Evolutionary conservation across 2,888 invertebrate species (phyloP).

Genomic region (Polymixis flavicincta): DNA sequence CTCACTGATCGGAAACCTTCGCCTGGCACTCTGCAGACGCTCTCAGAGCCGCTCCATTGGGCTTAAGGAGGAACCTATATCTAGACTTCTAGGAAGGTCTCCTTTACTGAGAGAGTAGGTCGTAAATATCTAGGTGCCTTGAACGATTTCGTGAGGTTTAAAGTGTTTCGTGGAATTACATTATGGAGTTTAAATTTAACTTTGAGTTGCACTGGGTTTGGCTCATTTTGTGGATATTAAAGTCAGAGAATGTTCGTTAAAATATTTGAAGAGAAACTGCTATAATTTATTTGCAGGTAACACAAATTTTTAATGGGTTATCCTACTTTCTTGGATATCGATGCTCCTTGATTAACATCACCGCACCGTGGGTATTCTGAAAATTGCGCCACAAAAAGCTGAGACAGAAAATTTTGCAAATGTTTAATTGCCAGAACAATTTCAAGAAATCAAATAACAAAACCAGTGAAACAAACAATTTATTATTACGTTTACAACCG

Average conservation of each 20-base stretch:
- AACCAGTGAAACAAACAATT: constrained; percentile 35
- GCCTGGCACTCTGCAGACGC: constrained; percentile 26
- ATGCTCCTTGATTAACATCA: no score
- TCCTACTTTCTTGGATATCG: no score
- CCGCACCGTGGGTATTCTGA: no score
- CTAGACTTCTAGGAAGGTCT: constrained; percentile 21
- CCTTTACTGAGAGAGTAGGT: not conserved
- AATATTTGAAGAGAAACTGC: not conserved
- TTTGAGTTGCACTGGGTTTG: not conserved
- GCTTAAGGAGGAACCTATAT: constrained; percentile 29
- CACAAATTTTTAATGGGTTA: not conserved
- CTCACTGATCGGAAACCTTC: constrained; percentile 43
- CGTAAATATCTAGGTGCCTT: constrained; percentile 3
- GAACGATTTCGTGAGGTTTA: not conserved
- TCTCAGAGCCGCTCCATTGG: constrained; percentile 49
- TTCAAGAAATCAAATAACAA: constrained; percentile 26
- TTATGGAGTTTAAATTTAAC: not conserved
- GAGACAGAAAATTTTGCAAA: not conserved
- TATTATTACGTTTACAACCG: constrained; percentile 47
- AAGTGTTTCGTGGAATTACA: not conserved
- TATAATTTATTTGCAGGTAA: no score
- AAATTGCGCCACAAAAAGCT: not conserved
- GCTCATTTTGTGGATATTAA: not conserved
- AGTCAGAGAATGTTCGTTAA: not conserved
- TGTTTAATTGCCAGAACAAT: constrained; percentile 30